Conservation (phyloP, 1,140 invertebrate species). For the Protaetia brevitarsis region DNA sequence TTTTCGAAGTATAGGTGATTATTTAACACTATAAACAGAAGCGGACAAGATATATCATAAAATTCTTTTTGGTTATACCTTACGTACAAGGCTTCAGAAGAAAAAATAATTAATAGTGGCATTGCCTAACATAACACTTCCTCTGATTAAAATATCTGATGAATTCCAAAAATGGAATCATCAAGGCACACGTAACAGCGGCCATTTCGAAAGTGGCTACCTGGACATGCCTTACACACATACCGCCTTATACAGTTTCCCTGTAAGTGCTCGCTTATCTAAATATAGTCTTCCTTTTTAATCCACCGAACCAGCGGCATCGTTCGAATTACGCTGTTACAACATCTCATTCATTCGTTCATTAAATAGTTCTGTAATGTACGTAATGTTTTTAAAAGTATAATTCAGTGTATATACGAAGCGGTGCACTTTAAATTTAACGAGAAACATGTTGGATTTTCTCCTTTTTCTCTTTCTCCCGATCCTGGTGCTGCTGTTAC, state of each 20-base stretch:
- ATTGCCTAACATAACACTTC: no score
- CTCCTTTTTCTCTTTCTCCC: not conserved
- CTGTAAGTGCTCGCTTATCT: not conserved
- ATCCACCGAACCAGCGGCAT: not conserved
- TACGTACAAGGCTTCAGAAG: no score
- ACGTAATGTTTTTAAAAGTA: not conserved
- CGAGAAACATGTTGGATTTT: not conserved
- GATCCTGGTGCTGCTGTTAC: not conserved
- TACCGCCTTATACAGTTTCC: no score
- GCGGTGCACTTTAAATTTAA: conserved; percentile 7
- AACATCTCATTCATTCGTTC: not conserved
- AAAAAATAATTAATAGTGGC: no score
- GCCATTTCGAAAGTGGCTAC: not conserved
- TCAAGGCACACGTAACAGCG: not conserved
- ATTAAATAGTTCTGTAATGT: not conserved
- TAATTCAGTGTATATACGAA: not conserved
- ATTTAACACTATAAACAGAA: no score
- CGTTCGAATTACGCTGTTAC: conserved; percentile 10
- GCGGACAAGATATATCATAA: no score
- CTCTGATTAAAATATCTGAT: no score
- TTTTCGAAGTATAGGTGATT: no score
- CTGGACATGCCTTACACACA: no score
- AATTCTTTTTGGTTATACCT: no score
- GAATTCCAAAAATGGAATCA: no score
- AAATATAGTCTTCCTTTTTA: conserved; percentile 1